Evolutionary conservation across 2,797 vertebrate genomes (phyloP).

Genomic region (Gila robusta): DNA sequence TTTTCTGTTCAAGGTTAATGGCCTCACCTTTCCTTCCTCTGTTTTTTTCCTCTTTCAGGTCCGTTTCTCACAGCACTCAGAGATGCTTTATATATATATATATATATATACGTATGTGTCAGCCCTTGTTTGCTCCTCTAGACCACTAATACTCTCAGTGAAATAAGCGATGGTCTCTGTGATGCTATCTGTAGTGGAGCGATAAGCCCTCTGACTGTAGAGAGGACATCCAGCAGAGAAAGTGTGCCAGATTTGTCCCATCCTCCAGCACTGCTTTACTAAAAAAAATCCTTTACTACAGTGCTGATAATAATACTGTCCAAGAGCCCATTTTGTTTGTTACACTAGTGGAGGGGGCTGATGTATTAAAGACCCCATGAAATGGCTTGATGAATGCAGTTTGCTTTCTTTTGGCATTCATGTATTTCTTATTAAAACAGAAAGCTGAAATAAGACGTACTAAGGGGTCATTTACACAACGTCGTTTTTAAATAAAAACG

Average conservation of each 20-base stretch:
- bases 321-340: background rate
- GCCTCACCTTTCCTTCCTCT: constrained; percentile 47
- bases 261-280: background rate
- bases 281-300: constrained; percentile 13
- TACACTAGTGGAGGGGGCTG: background rate
- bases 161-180: constrained; percentile 58
- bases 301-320: constrained; percentile 33
- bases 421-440: background rate
- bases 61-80: constrained; percentile 52
- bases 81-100: constrained; percentile 13
- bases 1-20: constrained; percentile 66
- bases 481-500: background rate
- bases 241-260: constrained; percentile 24
- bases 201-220: constrained; percentile 55
- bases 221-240: constrained; percentile 50
- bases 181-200: constrained; percentile 63
- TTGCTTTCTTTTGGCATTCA: background rate
- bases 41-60: constrained; percentile 49
- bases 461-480: background rate
- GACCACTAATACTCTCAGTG: constrained; percentile 54
- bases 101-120: background rate
- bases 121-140: constrained; percentile 44
- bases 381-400: constrained; percentile 2
- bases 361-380: constrained; percentile 1
- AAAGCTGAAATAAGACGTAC: background rate